Base-by-base conservation (phyloP, 2,888 invertebrate genomes). In the Chironomus riparius region DNA sequence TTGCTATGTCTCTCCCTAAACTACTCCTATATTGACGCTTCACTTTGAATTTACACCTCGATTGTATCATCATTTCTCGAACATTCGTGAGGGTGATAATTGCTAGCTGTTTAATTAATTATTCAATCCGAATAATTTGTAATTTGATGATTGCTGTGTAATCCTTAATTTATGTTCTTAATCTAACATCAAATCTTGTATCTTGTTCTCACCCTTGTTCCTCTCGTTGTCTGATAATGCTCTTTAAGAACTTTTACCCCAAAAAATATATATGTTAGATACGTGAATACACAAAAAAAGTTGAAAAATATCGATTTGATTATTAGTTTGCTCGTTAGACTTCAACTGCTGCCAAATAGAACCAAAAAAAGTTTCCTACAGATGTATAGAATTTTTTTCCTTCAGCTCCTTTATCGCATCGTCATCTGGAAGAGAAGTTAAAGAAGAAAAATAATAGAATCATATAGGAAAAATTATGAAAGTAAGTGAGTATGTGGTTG, bases 11-110 rank as follows among this genome's bases (percentile, higher is more conserved):
- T 13, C 38, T 68, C 24, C 56, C 69, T 76, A 76, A 22, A 47
- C 47, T 28, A 68, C 69, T 47, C 24, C 74, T 48, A 47, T 68
- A 28, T 28, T 47, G 38, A 38, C 38, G 69, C 76, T 68, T 76
- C 15, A 69, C 28, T 76, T 76, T 76, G 24, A 68, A 76, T 76
- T 76, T 76, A 76, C 76, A 76, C 76, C 69, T 76, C 56, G 76
- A 69, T 21, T 69, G 68, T 76, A 76, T 76, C 76, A 69, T 76
- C 76, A 76, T 76, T 22, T 76, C 24, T 68, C 21, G 12, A 61
- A 61, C 74, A 74, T 74, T 65, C 74, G 50, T 47, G 73, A 56
- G 56, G 21, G 24, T 38, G 65, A 47, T 68, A 47, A 38, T 47
- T n/a, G 22, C 18, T 74, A 22, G 65, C 21, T 74, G 74, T 48